phyloP scores from a whole-genome alignment of 2,888 invertebrate species.

The Idaea biselata region DNA sequence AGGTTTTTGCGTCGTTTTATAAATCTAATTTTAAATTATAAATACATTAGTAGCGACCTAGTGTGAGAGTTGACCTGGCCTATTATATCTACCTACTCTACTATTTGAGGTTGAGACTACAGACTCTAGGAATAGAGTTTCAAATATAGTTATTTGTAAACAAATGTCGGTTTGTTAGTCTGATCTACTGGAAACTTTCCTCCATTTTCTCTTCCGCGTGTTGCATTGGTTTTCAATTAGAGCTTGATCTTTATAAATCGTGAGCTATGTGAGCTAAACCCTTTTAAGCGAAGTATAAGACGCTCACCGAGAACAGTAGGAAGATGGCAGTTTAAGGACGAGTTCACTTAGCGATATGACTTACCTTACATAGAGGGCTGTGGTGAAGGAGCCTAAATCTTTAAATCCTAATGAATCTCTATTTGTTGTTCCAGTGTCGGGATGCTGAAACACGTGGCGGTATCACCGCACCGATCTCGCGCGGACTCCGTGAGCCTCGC shows the following conservation, averaged over 20 bases:
- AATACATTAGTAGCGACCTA: not conserved
- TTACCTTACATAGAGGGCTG: too few relatives aligned
- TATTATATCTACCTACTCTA: not conserved
- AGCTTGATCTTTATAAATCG: too few relatives aligned
- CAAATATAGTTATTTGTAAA: not conserved
- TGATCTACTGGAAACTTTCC: not conserved
- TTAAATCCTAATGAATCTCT: not conserved
- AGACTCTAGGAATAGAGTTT: not conserved
- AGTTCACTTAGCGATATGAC: too few relatives aligned
- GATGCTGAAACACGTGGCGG: conserved; percentile 96
- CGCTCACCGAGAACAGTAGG: too few relatives aligned
- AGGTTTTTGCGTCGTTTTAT: too few relatives aligned
- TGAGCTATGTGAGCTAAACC: too few relatives aligned
- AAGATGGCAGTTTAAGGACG: too few relatives aligned
- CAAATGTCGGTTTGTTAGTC: not conserved
- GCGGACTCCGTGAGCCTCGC: conserved; percentile 91
- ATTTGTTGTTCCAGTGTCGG: conserved; percentile 35
- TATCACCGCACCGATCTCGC: conserved; percentile 91
- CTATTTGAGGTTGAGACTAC: not conserved
- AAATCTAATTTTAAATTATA: too few relatives aligned
- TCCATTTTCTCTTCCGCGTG: not conserved
- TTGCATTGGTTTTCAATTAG: not conserved
- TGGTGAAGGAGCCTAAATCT: not conserved
- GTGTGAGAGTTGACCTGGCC: not conserved
- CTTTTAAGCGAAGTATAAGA: too few relatives aligned